Evolutionary conservation across 2,797 vertebrate genomes (phyloP).

Genomic region (Crenuchus spilurus): DNA sequence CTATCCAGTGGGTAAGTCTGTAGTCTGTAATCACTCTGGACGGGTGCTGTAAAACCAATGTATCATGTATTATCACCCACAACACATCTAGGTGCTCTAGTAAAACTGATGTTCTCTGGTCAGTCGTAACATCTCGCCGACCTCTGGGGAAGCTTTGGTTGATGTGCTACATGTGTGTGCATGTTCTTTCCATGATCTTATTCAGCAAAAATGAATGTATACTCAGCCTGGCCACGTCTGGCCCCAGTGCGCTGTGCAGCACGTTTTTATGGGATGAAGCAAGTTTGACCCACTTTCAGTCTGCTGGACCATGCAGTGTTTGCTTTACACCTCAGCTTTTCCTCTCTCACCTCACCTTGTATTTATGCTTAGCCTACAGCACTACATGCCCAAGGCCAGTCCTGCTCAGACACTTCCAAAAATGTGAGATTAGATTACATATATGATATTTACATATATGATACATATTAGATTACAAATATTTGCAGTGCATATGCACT

Average conservation of each 20-base stretch:
- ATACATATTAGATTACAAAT: no score
- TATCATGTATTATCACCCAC: neutral
- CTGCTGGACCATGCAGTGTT: neutral
- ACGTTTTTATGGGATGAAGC: constrained; percentile 19
- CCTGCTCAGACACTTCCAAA: neutral
- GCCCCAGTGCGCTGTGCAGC: constrained; percentile 39
- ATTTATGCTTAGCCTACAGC: neutral
- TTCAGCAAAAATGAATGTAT: constrained; percentile 25
- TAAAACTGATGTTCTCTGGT: neutral
- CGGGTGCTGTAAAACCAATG: neutral
- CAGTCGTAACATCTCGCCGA: neutral
- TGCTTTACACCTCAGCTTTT: neutral
- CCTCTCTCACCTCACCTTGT: neutral
- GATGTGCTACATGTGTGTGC: constrained; percentile 23
- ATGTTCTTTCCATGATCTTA: constrained; percentile 34
- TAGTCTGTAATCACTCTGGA: no score
- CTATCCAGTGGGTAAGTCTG: constrained; percentile 10
- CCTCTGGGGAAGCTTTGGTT: neutral
- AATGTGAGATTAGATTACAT: neutral
- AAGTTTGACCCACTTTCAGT: constrained; percentile 20
- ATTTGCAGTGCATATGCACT: no score
- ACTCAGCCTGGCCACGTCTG: constrained; percentile 30
- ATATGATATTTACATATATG: no score
- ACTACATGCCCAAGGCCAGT: neutral
- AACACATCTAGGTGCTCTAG: neutral